Conservation (phyloP, 1,140 invertebrate species). For the Monomorium pharaonis region DNA sequence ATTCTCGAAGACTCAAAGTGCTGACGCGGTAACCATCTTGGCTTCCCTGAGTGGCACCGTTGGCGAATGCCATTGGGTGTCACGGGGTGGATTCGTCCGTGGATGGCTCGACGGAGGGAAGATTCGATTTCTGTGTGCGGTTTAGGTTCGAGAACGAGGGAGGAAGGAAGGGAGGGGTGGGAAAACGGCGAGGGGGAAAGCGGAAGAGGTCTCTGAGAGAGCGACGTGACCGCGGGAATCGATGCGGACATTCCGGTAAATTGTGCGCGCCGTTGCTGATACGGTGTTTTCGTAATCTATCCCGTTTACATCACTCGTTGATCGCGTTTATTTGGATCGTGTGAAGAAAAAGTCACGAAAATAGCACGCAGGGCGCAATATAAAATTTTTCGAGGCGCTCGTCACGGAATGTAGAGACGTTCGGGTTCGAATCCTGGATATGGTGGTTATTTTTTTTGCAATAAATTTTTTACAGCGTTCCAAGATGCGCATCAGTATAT, state of each 20-base stretch:
- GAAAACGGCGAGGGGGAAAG: background rate
- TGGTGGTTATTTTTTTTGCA: too few relatives aligned
- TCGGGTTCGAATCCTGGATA: too few relatives aligned
- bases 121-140: conserved; percentile 39
- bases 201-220: conserved; percentile 30
- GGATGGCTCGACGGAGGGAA: conserved; percentile 28
- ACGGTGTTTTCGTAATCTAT: conserved; percentile 68
- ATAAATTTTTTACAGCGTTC: too few relatives aligned
- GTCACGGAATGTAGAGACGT: too few relatives aligned
- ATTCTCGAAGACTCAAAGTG: conserved; percentile 62
- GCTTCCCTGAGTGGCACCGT: conserved; percentile 72
- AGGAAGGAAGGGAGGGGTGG: background rate
- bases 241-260: conserved; percentile 63
- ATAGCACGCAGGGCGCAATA: background rate
- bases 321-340: background rate
- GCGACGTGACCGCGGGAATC: conserved; percentile 71
- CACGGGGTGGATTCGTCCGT: conserved; percentile 56
- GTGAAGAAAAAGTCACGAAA: background rate
- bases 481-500: too few relatives aligned
- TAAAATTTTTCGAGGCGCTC: background rate
- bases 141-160: conserved; percentile 24
- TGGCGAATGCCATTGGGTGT: conserved; percentile 67
- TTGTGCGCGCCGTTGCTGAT: conserved; percentile 70
- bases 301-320: conserved; percentile 28
- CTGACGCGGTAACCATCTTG: conserved; percentile 74